phyloP scores from a whole-genome alignment of 2,797 vertebrate genomes.

The Falco berigora region DNA sequence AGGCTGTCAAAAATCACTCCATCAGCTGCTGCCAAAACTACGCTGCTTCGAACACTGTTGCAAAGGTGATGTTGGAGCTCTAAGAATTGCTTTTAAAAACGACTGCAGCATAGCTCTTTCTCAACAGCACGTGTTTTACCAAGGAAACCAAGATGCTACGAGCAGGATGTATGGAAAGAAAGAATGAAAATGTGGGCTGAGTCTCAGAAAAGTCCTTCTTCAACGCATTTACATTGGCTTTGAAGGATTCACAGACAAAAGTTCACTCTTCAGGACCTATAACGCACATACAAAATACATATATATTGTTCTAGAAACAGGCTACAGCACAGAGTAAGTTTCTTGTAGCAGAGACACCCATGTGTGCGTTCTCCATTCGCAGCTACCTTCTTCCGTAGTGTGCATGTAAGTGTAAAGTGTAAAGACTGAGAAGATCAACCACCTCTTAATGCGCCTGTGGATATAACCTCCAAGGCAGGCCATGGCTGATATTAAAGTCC shows the following conservation, averaged over 20 bases:
- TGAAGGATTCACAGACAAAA: neutral
- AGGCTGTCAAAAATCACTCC: neutral
- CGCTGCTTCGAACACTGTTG: neutral
- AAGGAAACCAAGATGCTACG: neutral
- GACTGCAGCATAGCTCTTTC: neutral
- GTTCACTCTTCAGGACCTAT: neutral
- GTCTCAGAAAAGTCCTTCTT: neutral
- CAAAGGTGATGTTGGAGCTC: neutral
- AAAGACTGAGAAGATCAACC: neutral
- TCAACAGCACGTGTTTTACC: neutral
- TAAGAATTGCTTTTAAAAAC: neutral
- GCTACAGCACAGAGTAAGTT: neutral
- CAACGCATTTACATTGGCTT: neutral
- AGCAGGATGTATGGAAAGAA: neutral
- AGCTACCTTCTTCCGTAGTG: neutral
- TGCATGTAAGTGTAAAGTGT: neutral
- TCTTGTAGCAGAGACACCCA: neutral
- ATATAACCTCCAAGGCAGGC: neutral
- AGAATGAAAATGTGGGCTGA: neutral
- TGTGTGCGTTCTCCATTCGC: neutral
- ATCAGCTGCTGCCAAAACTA: neutral
- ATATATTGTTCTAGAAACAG: neutral
- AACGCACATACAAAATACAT: rapidly evolving
- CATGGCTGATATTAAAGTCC: neutral
- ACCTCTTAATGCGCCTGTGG: neutral